These are phyloP conservation scores for Margarornis squamiger DNA, from an alignment of 2,797 vertebrate genomes.

Conservation along the genomic window DNA sequence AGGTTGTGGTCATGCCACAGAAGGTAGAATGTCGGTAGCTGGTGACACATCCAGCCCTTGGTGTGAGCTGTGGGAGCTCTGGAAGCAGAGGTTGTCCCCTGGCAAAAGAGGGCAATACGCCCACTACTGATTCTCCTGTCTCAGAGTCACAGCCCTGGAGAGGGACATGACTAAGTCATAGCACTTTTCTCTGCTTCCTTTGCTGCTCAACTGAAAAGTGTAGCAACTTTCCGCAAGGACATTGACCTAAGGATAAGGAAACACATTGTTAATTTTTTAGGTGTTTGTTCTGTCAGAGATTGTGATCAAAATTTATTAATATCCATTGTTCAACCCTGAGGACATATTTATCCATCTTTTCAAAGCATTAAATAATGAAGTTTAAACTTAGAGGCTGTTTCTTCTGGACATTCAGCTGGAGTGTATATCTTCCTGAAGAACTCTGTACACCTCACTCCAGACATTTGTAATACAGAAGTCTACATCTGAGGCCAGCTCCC, in stretches of 20 bases:
- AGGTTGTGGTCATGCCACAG: neutral
- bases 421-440: neutral
- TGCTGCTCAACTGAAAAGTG: neutral
- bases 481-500: neutral
- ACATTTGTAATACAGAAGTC: conserved; percentile 10
- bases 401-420: neutral
- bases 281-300: neutral
- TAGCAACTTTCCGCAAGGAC: neutral
- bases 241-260: neutral
- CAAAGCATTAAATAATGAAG: neutral
- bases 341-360: neutral
- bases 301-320: neutral
- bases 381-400: neutral
- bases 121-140: neutral
- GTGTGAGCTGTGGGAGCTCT: neutral
- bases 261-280: neutral
- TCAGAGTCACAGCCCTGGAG: neutral
- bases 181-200: neutral
- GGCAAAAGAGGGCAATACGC: neutral
- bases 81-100: neutral
- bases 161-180: rapidly evolving
- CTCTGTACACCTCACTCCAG: neutral
- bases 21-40: neutral
- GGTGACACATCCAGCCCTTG: neutral
- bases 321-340: neutral